These are phyloP conservation scores for Mycetomoellerius zeteki DNA, from an alignment of 1,140 invertebrate genomes.

Conservation along the genomic window DNA sequence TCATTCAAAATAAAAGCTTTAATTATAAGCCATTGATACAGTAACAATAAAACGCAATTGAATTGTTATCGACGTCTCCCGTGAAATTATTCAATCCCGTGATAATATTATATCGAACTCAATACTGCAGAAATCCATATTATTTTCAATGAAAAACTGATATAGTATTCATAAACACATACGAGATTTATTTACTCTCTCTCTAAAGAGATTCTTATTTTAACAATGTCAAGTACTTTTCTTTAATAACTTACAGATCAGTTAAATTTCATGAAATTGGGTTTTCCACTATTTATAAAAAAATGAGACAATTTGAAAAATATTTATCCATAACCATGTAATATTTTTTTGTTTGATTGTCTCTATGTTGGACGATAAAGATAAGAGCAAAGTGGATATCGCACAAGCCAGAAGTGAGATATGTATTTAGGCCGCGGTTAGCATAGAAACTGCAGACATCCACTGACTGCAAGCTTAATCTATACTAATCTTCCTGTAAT, in stretches of 20 bases:
- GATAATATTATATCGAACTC: not conserved
- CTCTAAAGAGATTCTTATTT: not conserved
- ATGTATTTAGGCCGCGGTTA: slow-evolving; percentile 81
- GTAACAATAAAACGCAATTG: slow-evolving; percentile 37
- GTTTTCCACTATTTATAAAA: not conserved
- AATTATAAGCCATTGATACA: slow-evolving; percentile 13
- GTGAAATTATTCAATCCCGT: not conserved
- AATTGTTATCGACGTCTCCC: not conserved
- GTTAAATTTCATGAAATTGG: slow-evolving; percentile 11
- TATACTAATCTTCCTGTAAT: slow-evolving; percentile 82
- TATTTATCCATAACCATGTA: not conserved
- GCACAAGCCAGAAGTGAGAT: slow-evolving; percentile 71
- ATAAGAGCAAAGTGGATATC: slow-evolving; percentile 28
- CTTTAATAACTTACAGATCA: not conserved
- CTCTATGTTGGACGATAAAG: slow-evolving; percentile 34
- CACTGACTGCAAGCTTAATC: slow-evolving; percentile 79
- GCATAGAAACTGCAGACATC: slow-evolving; percentile 81
- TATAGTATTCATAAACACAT: not conserved
- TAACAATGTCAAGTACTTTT: not conserved
- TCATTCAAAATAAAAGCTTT: slow-evolving; percentile 28
- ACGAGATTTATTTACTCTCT: too few species aligned
- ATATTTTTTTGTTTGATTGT: slow-evolving; percentile 35
- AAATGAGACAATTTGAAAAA: slow-evolving; percentile 1
- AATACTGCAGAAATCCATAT: not conserved
- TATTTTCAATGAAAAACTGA: slow-evolving; percentile 27